A percentile compares a stretch with the other conserved stretches of the same genome.
Evolutionary conservation across 2,888 invertebrate species (phyloP).

Genomic region (Arctia plantaginis): DNA sequence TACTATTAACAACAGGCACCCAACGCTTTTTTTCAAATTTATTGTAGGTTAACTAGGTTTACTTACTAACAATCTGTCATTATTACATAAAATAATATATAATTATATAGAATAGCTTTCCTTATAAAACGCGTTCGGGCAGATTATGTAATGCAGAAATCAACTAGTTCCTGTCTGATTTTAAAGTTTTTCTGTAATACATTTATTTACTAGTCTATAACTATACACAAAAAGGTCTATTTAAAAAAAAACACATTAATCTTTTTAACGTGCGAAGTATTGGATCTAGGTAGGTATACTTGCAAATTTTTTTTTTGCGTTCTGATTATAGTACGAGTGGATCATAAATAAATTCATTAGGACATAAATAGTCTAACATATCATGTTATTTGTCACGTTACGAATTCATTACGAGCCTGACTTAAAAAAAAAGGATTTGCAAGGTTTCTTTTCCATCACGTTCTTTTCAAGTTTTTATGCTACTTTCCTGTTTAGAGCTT

Average conservation of each 20-base stretch:
- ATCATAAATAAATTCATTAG: not conserved
- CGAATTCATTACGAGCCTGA: not conserved
- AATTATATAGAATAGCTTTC: no score
- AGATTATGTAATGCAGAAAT: not conserved
- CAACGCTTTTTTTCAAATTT: no score
- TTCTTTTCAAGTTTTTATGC: not conserved
- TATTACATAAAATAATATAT: no score
- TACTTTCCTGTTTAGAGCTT: not conserved
- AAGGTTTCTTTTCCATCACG: not conserved
- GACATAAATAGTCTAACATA: not conserved
- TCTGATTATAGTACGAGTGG: no score
- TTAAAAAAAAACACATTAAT: no score
- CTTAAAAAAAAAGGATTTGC: not conserved
- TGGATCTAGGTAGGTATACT: not conserved
- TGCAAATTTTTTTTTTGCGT: not conserved
- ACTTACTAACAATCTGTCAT: no score
- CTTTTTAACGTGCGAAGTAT: not conserved
- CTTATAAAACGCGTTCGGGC: not conserved
- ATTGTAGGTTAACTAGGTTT: no score
- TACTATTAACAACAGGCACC: no score
- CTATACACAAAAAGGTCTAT: no score
- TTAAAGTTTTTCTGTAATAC: not conserved
- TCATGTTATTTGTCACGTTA: not conserved
- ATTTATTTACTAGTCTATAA: no score
- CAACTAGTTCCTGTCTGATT: not conserved